Evolutionary conservation across 1,140 invertebrate species (phyloP).

Genomic region (Teleopsis dalmanni): DNA sequence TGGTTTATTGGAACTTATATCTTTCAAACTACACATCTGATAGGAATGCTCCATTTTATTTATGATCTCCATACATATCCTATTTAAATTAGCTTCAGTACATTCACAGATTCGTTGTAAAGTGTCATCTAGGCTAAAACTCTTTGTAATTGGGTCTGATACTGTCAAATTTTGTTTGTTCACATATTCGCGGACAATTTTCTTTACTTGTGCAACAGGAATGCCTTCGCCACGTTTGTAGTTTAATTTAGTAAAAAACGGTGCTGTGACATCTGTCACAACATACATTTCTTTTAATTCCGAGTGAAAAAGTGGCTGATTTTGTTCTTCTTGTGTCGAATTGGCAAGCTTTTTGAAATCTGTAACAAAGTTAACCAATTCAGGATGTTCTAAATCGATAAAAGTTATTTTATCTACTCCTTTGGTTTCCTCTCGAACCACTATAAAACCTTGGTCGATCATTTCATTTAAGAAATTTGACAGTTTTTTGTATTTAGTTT

Average conservation of each 20-base stretch:
- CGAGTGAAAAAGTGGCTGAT: conserved; percentile 34
- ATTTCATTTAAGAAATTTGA: conserved; percentile 69
- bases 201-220: conserved; percentile 58
- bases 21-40: conserved; percentile 50
- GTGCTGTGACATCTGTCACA: conserved; percentile 47
- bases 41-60: conserved; percentile 69
- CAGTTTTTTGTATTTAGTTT: conserved; percentile 82
- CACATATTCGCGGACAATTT: conserved; percentile 70
- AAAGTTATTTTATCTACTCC: conserved; percentile 63
- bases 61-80: conserved; percentile 60
- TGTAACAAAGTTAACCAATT: conserved; percentile 44
- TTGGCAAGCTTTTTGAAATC: conserved; percentile 23
- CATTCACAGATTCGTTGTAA: conserved; percentile 40
- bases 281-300: conserved; percentile 60
- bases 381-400: conserved; percentile 52
- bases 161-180: conserved; percentile 61
- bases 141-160: conserved; percentile 38
- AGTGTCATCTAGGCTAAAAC: conserved; percentile 40
- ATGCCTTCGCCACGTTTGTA: conserved; percentile 70
- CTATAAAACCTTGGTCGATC: conserved; percentile 56
- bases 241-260: conserved; percentile 43
- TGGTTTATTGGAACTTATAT: conserved; percentile 66
- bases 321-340: conserved; percentile 16
- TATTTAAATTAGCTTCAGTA: conserved; percentile 56
- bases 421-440: conserved; percentile 61